Base-by-base conservation (phyloP, 2,797 vertebrate species). In the Pitangus sulphuratus region DNA sequence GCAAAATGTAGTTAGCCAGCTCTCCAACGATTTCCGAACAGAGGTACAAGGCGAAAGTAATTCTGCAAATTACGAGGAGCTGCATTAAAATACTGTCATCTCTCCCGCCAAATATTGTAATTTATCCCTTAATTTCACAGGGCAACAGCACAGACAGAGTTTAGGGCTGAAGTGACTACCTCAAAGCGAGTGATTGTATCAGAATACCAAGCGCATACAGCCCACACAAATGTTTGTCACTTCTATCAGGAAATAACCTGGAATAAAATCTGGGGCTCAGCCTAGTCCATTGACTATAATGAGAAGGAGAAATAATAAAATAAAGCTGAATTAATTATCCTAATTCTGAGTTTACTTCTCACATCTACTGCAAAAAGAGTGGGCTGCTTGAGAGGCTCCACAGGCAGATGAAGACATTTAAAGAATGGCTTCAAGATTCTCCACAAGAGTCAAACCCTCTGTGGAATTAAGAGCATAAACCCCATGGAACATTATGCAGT, bases 1-100 rank as follows among this genome's bases (percentile, higher is more conserved):
- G 79, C 42, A 91, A 95, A 94, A 90, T 66, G 91, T 30, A 89
- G 74, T 94, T 81, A 95, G 77, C n/a, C 77, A 94, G 85, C 90
- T 62, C 94, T 57, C 66, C 44, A 88, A 45, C 26, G 57, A 79
- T 79, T 91, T 81, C 89, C 89, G 75, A 68, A 84, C 75, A 57
- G 82, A 71, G 75, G 85, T 78, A 82, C n/a, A 24, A 93, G 65
- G 81, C 14, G 7, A 66, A 93, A 57, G 77, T 62, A 90, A 96
- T 95, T 95, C 89, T 61, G 82, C 84, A 22, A 14, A 69, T 64
- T 89, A 81, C 84, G 75, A 2, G 50, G 85, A 79, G 51, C 58
- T 90, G 89, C 71, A 51, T 93, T 78, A 85, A 90, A 95, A 93
- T 51, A 57, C 62, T 86, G 68, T 40, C 82, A 85, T 48, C 71